Evolutionary conservation across 2,797 vertebrate genomes (phyloP).

Genomic region (Chelidonichthys spinosus): DNA sequence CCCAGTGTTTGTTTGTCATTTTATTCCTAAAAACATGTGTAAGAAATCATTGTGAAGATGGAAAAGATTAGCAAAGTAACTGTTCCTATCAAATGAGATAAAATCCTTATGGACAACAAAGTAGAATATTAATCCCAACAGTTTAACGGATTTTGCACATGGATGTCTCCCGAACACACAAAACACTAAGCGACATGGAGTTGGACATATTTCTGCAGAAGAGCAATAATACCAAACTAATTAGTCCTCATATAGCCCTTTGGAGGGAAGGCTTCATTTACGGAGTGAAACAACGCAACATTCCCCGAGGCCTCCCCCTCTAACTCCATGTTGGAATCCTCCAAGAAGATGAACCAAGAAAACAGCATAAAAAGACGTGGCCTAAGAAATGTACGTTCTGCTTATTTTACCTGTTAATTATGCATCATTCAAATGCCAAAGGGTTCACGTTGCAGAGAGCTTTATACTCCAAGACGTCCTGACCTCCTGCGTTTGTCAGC

Average conservation of each 20-base stretch:
- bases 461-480: background rate
- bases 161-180: background rate
- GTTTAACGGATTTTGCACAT: background rate
- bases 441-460: background rate
- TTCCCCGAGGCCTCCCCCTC: background rate
- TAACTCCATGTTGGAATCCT: background rate
- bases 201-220: background rate
- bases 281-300: background rate
- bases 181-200: background rate
- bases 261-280: background rate
- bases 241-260: background rate
- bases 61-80: background rate
- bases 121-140: background rate
- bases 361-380: background rate
- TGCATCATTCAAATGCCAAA: background rate
- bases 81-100: background rate
- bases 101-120: background rate
- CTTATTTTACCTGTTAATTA: background rate
- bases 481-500: background rate
- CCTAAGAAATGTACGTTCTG: background rate
- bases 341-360: background rate
- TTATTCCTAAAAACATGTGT: background rate
- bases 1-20: background rate
- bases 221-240: background rate
- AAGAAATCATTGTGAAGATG: background rate